Conservation (phyloP, 2,113 vertebrate species). For the Amblyopsis rosae region DNA sequence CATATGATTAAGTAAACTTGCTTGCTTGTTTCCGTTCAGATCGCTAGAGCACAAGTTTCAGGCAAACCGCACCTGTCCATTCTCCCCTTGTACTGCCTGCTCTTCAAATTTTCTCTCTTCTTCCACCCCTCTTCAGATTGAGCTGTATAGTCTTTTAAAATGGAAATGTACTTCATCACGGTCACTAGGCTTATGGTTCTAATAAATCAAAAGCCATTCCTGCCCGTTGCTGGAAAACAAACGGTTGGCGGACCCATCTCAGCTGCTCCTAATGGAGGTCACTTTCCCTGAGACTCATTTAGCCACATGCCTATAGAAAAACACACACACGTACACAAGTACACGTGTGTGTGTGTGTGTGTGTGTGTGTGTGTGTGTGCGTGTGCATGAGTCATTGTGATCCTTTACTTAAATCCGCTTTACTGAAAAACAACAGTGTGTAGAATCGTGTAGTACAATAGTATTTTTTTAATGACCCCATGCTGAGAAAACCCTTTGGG, state of each 20-base stretch:
- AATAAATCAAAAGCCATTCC: slow-evolving; percentile 77
- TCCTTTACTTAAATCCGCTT: too few species aligned
- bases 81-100: slow-evolving; percentile 5
- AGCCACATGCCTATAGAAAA: slow-evolving; percentile 22
- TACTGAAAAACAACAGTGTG: too few species aligned
- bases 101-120: slow-evolving; percentile 25
- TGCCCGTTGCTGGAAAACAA: slow-evolving; percentile 76
- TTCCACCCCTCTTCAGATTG: slow-evolving; percentile 52
- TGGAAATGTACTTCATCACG: slow-evolving; percentile 80
- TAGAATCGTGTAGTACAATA: too few species aligned
- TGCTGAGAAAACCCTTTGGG: too few species aligned
- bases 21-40: slow-evolving; percentile 3
- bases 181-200: slow-evolving; percentile 72
- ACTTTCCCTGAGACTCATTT: slow-evolving; percentile 67
- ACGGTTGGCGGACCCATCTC: slow-evolving; percentile 61
- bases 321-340: slow-evolving; percentile 17
- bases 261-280: slow-evolving; percentile 77
- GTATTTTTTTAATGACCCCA: too few species aligned
- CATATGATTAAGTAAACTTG: background rate
- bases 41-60: slow-evolving; percentile 4
- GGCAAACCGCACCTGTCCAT: slow-evolving; percentile 14
- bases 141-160: slow-evolving; percentile 77
- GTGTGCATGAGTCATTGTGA: too few species aligned
- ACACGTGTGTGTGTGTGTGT: background rate
- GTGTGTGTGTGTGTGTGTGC: too few species aligned